Evolutionary conservation across 1,140 invertebrate genomes (phyloP), one percentile per base, ranked within the genome.

Genomic region (Drosophila miranda): DNA sequence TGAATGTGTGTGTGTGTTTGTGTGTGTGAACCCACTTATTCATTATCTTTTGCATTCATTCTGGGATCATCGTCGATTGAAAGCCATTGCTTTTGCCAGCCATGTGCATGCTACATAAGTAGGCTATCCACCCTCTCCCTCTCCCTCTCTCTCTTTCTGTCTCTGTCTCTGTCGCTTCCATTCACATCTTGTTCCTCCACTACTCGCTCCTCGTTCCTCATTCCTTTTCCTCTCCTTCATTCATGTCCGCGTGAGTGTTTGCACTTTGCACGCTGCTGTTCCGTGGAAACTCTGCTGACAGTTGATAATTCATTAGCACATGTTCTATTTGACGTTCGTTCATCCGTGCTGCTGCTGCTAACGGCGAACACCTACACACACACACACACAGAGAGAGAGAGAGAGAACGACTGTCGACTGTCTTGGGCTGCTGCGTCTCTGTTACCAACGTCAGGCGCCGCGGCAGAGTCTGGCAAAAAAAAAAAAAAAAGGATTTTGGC

Each of bases 301-400:
- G 81, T 86, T 81, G 78, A 82, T 82, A 82, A 82, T 82, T 82
- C 78, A 82, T 82, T 84, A 86, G 81, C 81, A 84, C 81, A 84
- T 84, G 81, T 84, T 84, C 81, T 84, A 84, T 84, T 84, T 84
- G 81, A 84, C 81, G 81, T 84, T 84, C 74, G 82, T 84, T 84
- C 81, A 84, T 84, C 81, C 81, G 79, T 87, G 73, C 57, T 64
- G 46, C 69, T 64, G 46, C 69, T 71, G 56, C 49, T 46, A 57
- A 68, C 71, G 72, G 48, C 53, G 45, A n/a, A 44, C 28, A 58
- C 45, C 43, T 14, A 63, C 49, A 56, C 14, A 50, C 8, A 59
- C 19, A 64, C 51, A 42, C 42, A 58, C 45, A 63, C 50, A 38
- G 30, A 52, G 11, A 6, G 23, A 26, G 23, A 26, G 11, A 38